These are phyloP conservation scores for Metopia argyrocephala DNA, from an alignment of 2,888 invertebrate genomes.

Conservation along the genomic window DNA sequence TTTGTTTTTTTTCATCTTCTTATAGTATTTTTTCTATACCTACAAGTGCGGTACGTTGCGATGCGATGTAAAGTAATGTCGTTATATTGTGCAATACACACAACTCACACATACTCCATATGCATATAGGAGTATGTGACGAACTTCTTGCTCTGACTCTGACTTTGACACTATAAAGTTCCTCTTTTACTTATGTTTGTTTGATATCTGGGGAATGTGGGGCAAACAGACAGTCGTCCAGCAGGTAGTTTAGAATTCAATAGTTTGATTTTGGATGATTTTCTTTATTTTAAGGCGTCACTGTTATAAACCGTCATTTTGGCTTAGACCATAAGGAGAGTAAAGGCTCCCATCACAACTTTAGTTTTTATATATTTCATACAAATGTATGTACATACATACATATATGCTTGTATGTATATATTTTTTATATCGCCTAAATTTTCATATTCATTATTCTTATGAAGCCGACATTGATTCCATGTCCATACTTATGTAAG, in stretches of 20 bases:
- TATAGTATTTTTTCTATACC: slow-evolving; percentile 11
- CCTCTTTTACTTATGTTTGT: not conserved
- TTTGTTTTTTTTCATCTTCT: slow-evolving; percentile 17
- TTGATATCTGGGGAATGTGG: not conserved
- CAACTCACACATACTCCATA: too few relatives aligned
- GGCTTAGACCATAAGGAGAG: slow-evolving; percentile 32
- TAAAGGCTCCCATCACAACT: not conserved
- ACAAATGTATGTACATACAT: too few relatives aligned
- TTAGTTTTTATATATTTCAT: not conserved
- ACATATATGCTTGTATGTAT: too few relatives aligned
- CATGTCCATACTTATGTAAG: not conserved
- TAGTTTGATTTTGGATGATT: slow-evolving; percentile 61
- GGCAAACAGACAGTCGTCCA: slow-evolving; percentile 14
- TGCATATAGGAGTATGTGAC: too few relatives aligned
- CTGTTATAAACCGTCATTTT: slow-evolving; percentile 62
- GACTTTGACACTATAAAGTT: too few relatives aligned
- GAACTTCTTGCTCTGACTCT: too few relatives aligned
- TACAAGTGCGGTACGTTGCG: not conserved
- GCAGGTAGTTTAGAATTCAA: slow-evolving; percentile 20
- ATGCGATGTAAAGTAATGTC: slow-evolving; percentile 25
- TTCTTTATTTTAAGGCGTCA: slow-evolving; percentile 64
- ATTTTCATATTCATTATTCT: slow-evolving; percentile 56
- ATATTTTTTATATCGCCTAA: too few relatives aligned
- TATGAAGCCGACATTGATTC: not conserved
- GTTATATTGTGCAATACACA: not conserved